These are phyloP conservation scores for Oncorhynchus nerka DNA, from an alignment of 2,113 vertebrate species.

Conservation along the genomic window DNA sequence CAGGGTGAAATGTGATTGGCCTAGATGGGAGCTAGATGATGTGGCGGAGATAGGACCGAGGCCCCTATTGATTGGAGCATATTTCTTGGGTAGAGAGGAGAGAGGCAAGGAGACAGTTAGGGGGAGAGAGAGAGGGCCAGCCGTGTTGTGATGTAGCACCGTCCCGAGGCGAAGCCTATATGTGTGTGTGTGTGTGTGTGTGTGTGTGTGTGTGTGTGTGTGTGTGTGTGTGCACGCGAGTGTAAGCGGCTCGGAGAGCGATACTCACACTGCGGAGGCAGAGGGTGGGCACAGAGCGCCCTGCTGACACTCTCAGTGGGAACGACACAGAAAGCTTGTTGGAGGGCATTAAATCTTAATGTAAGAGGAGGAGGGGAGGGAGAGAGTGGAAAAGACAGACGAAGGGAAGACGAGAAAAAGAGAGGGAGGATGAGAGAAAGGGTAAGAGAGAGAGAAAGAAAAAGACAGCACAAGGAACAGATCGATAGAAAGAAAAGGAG, in stretches of 20 bases:
- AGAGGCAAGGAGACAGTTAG: background rate
- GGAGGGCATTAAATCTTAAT: slow-evolving; percentile 68
- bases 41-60: background rate
- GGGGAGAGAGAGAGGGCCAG: background rate
- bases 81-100: background rate
- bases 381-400: background rate
- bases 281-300: slow-evolving; percentile 44
- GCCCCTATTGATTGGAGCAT: background rate
- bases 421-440: background rate
- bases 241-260: slow-evolving; percentile 49
- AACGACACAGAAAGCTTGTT: slow-evolving; percentile 66
- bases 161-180: background rate
- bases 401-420: no score
- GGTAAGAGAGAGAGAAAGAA: slow-evolving; percentile 45
- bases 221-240: slow-evolving; percentile 17
- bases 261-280: slow-evolving; percentile 50
- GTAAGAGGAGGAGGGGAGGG: slow-evolving; percentile 28
- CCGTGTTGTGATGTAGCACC: slow-evolving; percentile 5
- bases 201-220: background rate
- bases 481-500: slow-evolving; percentile 33
- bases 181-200: slow-evolving; percentile 11
- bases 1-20: slow-evolving; percentile 37
- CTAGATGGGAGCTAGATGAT: slow-evolving; percentile 5
- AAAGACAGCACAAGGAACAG: slow-evolving; percentile 29
- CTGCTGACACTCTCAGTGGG: slow-evolving; percentile 64